phyloP scores from a whole-genome alignment of 2,888 invertebrate species.

The Andrena haemorrhoa region DNA sequence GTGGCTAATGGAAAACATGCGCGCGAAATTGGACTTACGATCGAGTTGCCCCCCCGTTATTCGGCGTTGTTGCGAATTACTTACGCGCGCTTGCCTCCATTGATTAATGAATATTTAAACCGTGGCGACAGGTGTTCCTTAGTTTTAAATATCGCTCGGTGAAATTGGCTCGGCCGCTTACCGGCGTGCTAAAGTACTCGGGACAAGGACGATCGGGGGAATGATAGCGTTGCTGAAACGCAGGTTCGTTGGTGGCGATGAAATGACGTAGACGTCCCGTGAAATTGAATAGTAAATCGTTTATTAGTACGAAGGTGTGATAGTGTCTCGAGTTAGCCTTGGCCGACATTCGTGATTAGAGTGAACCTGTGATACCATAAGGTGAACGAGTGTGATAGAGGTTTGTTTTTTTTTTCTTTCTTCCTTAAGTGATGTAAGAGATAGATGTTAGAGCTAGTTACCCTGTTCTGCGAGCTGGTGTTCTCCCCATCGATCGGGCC shows the following conservation, averaged over 20 bases:
- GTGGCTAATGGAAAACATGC: constrained; percentile 52
- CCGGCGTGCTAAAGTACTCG: too few species aligned
- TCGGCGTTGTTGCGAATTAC: constrained; percentile 30
- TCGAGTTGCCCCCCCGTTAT: constrained; percentile 34
- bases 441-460: constrained; percentile 83
- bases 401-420: constrained; percentile 55
- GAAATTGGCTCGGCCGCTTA: not conserved
- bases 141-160: not conserved
- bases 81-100: constrained; percentile 22
- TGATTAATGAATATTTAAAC: constrained; percentile 28
- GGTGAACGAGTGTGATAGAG: constrained; percentile 77
- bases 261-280: constrained; percentile 63
- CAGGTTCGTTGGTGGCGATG: not conserved
- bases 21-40: constrained; percentile 48
- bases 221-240: not conserved
- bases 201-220: not conserved
- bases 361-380: constrained; percentile 78
- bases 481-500: constrained; percentile 74
- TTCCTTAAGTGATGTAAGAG: constrained; percentile 78
- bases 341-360: constrained; percentile 76
- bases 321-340: constrained; percentile 78
- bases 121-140: not conserved
- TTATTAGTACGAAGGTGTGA: constrained; percentile 83
- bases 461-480: constrained; percentile 82
- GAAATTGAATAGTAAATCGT: constrained; percentile 83